Conservation (phyloP, 23 tunicate genomes). For the Halocynthia roretzi region DNA sequence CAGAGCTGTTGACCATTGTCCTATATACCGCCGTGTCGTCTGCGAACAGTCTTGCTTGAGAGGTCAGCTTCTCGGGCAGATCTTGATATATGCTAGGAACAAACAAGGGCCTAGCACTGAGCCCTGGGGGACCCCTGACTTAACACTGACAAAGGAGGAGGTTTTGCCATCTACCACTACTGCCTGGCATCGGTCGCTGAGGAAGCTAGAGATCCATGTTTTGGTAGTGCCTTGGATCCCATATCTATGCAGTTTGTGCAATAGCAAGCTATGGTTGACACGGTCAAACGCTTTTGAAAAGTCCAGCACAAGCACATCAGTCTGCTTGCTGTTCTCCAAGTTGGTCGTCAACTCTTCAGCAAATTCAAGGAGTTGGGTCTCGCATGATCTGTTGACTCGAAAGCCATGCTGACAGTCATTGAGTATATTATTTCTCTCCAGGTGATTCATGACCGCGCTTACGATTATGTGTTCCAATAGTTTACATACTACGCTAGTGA, state of each 20-base stretch:
- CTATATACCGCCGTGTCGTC: no score
- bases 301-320: no score
- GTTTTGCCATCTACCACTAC: constrained; percentile 3
- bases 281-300: no score
- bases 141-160: not conserved
- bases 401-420: no score
- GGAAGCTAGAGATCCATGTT: not conserved
- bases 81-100: constrained; percentile 3
- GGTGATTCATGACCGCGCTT: not conserved
- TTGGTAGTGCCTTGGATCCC: not conserved
- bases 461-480: constrained; percentile 6
- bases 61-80: no score
- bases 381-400: no score
- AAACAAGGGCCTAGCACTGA: not conserved
- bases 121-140: constrained; percentile 10
- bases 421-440: no score
- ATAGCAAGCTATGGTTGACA: no score
- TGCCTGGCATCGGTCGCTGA: not conserved
- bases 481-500: constrained; percentile 11
- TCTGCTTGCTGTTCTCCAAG: no score
- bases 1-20: no score
- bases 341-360: no score
- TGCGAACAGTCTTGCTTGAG: constrained; percentile 1
- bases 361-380: no score
- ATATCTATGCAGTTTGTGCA: not conserved